Evolutionary conservation across 2,113 vertebrate species (phyloP), one percentile per base, ranked within the genome.

Genomic region (Cebidichthys violaceus): DNA sequence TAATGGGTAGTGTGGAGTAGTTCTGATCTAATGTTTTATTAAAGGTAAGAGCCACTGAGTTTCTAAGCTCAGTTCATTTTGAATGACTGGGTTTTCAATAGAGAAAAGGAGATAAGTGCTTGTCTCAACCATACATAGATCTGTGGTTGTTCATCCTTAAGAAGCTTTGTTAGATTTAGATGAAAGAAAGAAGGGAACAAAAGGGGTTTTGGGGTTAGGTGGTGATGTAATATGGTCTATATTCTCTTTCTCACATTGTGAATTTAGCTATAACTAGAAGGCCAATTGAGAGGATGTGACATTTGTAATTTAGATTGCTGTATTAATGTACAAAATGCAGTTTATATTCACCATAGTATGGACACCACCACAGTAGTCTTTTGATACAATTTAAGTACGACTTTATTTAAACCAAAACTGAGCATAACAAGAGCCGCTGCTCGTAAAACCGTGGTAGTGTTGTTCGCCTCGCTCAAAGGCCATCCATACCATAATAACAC

Each of bases 21-120:
- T 67, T 86, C 45, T 78, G 68, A 66, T 86, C 33, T 61, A 66
- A 81, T 89, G 79, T 79, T 87, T 75, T 52, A 84, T 73, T 92
- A 66, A 90, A 75, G 29, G 61, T 52, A 47, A 81, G 71, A 62
- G 39, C 62, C 57, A 78, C 41, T 88, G 75, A 81, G 72, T 76
- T 71, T 83, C 52, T 74, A 39, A 43, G 64, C 54, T 14, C n/a
- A 27, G 80, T 66, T 83, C 37, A 52, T 82, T 86, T 78, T 70
- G 17, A 69, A 71, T 81, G 27, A 66, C 13, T 33, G 55, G 14
- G 70, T 70, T 76, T 87, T 87, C 13, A 54, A 47, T 55, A 33
- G 3, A 52, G 54, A 55, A 74, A 60, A 50, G 73, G 22, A 76
- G 61, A 55, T 39, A 9, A 9, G 20, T 33, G 13, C 74, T 77